Conservation (phyloP, 2,797 vertebrate species). For the Macrochelys suwanniensis region DNA sequence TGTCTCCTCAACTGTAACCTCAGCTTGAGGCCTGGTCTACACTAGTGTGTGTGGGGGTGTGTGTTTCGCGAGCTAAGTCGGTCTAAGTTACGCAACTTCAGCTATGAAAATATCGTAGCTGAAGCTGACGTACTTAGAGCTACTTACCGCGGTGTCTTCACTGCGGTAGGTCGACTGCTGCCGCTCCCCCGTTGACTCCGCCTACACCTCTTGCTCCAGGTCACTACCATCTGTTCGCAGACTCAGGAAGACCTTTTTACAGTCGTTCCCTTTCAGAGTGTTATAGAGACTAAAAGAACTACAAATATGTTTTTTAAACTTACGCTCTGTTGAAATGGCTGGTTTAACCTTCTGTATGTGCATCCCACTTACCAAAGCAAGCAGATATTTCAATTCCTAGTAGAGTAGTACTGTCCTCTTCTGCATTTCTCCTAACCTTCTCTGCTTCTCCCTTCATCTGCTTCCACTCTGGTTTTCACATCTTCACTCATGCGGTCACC, state of each 20-base stretch:
- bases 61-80: too few relatives aligned
- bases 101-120: too few relatives aligned
- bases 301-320: background rate
- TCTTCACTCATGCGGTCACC: background rate
- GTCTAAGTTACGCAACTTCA: too few relatives aligned
- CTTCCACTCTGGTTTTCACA: background rate
- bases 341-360: background rate
- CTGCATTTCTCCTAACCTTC: rapidly evolving
- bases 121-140: too few relatives aligned
- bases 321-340: background rate
- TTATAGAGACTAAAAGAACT: background rate
- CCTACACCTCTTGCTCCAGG: too few relatives aligned
- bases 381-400: background rate
- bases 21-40: background rate
- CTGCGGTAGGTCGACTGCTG: too few relatives aligned
- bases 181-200: too few relatives aligned
- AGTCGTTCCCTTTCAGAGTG: background rate
- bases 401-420: background rate
- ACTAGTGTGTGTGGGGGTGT: too few relatives aligned
- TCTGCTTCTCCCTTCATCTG: background rate
- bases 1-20: background rate
- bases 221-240: background rate
- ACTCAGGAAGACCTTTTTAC: background rate
- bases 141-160: too few relatives aligned
- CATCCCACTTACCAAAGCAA: background rate